These are phyloP conservation scores for Eumeta japonica DNA, from an alignment of 1,140 invertebrate species.

Conservation along the genomic window DNA sequence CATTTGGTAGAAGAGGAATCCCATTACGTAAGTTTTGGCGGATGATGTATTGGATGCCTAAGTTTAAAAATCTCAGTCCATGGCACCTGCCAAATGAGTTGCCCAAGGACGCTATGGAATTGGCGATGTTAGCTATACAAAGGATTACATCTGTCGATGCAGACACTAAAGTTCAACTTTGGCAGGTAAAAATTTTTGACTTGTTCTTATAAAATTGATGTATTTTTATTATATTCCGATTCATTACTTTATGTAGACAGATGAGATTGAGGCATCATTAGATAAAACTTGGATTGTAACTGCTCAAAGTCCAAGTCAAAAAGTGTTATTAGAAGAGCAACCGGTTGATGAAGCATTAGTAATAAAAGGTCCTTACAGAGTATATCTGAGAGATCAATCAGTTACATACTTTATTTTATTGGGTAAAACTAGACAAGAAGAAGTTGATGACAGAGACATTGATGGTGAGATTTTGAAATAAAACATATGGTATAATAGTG, in stretches of 20 bases:
- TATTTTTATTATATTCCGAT: not conserved
- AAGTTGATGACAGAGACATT: slow-evolving; percentile 47
- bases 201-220: slow-evolving; percentile 2
- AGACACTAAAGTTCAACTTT: slow-evolving; percentile 68
- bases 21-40: slow-evolving; percentile 82
- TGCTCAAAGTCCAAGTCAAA: slow-evolving; percentile 79
- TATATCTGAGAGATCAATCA: slow-evolving; percentile 74
- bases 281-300: slow-evolving; percentile 95
- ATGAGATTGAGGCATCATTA: slow-evolving; percentile 70
- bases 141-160: slow-evolving; percentile 87
- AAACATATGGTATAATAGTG: not conserved
- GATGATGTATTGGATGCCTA: slow-evolving; percentile 99
- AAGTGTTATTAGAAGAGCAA: slow-evolving; percentile 71
- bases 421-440: slow-evolving; percentile 52
- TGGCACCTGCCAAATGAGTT: slow-evolving; percentile 79
- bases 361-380: slow-evolving; percentile 83
- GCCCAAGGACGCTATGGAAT: slow-evolving; percentile 71
- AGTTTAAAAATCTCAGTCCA: slow-evolving; percentile 89
- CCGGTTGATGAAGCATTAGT: slow-evolving; percentile 69
- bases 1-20: slow-evolving; percentile 79
- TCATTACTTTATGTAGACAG: slow-evolving; percentile 52
- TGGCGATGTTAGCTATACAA: slow-evolving; percentile 83
- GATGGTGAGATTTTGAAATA: slow-evolving; percentile 67
- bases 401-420: slow-evolving; percentile 86
- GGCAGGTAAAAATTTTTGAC: slow-evolving; percentile 58